Base-by-base conservation (phyloP, 2,113 vertebrate genomes). In the Malurus elegans region DNA sequence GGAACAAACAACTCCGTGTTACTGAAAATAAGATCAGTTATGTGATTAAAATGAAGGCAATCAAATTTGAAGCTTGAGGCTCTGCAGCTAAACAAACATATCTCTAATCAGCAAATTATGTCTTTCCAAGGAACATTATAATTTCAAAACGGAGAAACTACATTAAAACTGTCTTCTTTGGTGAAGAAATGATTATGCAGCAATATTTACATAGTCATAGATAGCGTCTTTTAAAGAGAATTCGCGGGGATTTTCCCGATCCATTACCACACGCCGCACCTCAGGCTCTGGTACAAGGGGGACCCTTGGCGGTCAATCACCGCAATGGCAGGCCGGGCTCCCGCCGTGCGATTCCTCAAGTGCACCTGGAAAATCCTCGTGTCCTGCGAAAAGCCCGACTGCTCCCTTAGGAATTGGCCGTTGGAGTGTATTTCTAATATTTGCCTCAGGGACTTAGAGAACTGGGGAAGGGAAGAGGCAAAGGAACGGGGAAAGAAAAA, bases 11-110 rank as follows among this genome's bases (percentile, higher is more conserved):
- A 24, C 32, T 92, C 61, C 32, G 10, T 74, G 75, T 84, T 96
- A 86, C 51, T 95, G 96, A 96, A 97, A 93, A 96, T 92, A 95
- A 95, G 83, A 42, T 14, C 90, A 95, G 86, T 93, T 97, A 75
- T 38, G 61, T 94, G 95, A 96, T 96, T 96, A 92, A 96, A 97
- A 96, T 79, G 76, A 92, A 95, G 57, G 86, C 90, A 96, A 82
- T 96, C 92, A 96, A 84, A 73, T 75, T 86, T 65, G 90, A 67
- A 93, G 62, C 88, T 73, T 87, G 56, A 86, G 78, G 61, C 94
- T 18, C 76, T 78, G 86, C 87, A 78, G 79, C 95, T 97, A 96
- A 97, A 96, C 90, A 95, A 93, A 91, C 84, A 84, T 92, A 89
- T 51, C 42, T 64, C 72, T 93, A 93, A 90, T 96, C 88, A 96